phyloP scores from a whole-genome alignment of 2,797 vertebrate species.

The Tamandua tetradactyla region DNA sequence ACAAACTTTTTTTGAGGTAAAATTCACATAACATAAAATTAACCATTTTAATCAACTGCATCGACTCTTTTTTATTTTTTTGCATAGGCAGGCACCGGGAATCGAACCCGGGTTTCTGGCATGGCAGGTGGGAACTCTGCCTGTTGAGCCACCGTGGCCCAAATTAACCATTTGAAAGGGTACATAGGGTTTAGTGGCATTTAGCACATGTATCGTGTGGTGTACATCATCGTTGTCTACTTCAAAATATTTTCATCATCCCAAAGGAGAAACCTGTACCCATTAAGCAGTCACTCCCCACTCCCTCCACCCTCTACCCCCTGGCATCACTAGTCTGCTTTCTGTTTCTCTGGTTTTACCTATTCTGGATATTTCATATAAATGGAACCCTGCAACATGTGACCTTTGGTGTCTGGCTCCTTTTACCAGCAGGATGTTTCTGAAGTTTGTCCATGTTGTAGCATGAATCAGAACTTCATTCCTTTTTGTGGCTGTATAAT shows the following conservation, averaged over 20 bases:
- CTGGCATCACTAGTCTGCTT: background rate
- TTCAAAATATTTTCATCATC: background rate
- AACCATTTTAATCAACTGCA: background rate
- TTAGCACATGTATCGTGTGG: background rate
- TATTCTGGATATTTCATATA: background rate
- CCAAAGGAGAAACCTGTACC: background rate
- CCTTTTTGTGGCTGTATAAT: background rate
- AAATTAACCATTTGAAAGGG: background rate
- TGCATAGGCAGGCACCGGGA: too few relatives aligned
- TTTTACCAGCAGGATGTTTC: background rate
- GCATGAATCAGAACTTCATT: background rate
- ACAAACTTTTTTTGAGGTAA: background rate
- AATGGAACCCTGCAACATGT: background rate
- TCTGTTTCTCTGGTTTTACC: background rate
- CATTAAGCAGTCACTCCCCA: background rate
- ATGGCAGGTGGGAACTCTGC: too few relatives aligned
- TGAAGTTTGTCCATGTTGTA: background rate
- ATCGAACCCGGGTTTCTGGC: too few relatives aligned
- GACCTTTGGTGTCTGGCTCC: background rate
- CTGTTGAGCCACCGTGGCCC: too few relatives aligned
- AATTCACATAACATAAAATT: background rate
- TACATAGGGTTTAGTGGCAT: background rate
- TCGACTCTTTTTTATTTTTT: too few relatives aligned
- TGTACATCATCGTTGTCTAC: background rate
- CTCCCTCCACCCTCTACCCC: background rate